A percentile compares a stretch with the other conserved stretches of the same genome.
These are phyloP conservation scores for Ctena decussata DNA, from an alignment of 2,888 invertebrate genomes.

Conservation along the genomic window DNA sequence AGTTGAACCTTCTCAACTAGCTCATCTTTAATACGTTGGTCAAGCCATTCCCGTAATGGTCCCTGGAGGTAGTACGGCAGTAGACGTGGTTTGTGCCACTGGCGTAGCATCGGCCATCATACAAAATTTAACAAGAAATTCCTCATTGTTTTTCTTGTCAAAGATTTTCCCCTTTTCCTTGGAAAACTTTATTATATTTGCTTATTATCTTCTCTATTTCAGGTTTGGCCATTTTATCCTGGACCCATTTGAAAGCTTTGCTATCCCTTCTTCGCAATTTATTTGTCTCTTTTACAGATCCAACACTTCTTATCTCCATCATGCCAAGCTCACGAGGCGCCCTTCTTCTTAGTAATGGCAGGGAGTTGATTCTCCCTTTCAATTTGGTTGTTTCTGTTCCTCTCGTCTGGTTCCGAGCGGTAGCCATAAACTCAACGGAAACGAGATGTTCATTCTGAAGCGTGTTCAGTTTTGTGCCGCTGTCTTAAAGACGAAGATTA, in stretches of 20 bases:
- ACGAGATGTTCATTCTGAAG: constrained; percentile 13
- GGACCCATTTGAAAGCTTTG: neutral
- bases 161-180: no score
- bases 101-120: constrained; percentile 21
- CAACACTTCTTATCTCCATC: neutral
- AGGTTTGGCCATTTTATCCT: neutral
- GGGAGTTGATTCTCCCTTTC: neutral
- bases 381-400: neutral
- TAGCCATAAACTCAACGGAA: constrained; percentile 16
- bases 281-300: constrained; percentile 14
- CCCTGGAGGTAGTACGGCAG: constrained; percentile 2
- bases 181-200: neutral
- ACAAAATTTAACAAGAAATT: no score
- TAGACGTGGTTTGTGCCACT: constrained; percentile 16
- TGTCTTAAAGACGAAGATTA: neutral
- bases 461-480: constrained; percentile 6
- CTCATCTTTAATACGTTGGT: no score
- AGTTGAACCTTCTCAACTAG: no score
- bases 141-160: neutral
- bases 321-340: constrained; percentile 13
- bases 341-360: constrained; percentile 26
- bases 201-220: neutral
- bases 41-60: neutral
- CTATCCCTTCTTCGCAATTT: neutral
- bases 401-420: constrained; percentile 21